Conservation (phyloP, 2,113 vertebrate genomes). For the Irena cyanogastra region DNA sequence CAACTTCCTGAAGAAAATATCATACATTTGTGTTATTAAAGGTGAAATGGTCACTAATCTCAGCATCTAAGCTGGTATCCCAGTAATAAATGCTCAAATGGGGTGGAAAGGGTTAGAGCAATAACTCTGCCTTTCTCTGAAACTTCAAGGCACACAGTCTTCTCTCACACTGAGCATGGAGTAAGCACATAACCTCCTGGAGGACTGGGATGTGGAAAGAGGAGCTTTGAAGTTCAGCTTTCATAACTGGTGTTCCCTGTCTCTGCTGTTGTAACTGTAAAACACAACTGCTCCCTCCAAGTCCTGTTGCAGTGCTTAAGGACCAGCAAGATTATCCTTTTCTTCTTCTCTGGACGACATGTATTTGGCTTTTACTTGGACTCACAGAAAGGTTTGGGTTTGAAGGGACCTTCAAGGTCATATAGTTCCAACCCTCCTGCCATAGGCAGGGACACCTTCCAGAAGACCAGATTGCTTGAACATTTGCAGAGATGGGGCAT, state of each 20-base stretch:
- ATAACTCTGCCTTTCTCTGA: background rate
- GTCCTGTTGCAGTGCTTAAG: background rate
- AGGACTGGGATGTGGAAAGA: background rate
- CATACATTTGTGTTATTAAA: background rate
- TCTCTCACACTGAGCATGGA: background rate
- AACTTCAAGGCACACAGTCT: background rate
- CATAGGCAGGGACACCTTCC: background rate
- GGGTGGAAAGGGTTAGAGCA: background rate
- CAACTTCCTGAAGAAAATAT: background rate
- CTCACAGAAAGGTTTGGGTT: background rate
- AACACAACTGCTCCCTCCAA: background rate
- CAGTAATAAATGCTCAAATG: background rate
- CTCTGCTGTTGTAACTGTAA: background rate
- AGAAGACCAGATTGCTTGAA: background rate
- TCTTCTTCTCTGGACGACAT: background rate
- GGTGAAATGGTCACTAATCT: background rate
- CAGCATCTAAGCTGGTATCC: background rate
- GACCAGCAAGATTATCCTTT: background rate
- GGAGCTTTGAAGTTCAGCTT: background rate
- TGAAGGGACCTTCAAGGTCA: background rate
- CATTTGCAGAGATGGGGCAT: background rate
- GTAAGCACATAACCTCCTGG: background rate
- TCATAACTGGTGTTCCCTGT: background rate
- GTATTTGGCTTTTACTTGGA: background rate
- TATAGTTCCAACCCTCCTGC: fast-evolving